Percentiles rank a stretch among this genome's conserved stretches.
These are phyloP conservation scores for Fulica atra DNA, from an alignment of 2,113 vertebrate species.

Conservation along the genomic window DNA sequence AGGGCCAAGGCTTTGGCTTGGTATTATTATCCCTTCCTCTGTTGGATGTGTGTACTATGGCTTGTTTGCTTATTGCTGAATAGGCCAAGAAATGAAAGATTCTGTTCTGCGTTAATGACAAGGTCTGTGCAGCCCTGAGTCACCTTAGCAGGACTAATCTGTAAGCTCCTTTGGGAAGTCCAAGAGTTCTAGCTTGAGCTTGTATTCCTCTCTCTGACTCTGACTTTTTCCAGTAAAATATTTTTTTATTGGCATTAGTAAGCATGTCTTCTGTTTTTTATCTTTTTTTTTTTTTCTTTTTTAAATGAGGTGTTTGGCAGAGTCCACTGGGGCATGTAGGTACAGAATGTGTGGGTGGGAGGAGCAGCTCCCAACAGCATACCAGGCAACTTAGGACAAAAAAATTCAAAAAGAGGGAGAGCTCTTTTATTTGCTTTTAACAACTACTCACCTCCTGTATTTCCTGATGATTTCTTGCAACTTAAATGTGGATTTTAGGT, in stretches of 20 bases:
- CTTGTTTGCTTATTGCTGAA: not conserved
- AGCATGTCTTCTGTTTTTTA: not conserved
- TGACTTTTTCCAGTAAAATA: not conserved
- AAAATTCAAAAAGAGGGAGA: not conserved
- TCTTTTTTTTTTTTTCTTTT: not conserved
- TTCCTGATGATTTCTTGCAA: not conserved
- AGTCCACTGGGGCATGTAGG: not conserved
- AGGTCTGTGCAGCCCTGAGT: not conserved
- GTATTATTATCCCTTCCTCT: not conserved
- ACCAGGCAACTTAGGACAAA: not conserved
- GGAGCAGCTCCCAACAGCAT: constrained; percentile 39
- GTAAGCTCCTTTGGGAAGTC: not conserved
- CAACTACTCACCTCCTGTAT: not conserved
- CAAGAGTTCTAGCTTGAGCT: not conserved
- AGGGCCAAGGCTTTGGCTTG: not conserved
- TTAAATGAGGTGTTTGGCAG: constrained; percentile 38
- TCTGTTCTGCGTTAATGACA: not conserved
- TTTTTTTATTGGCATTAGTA: not conserved
- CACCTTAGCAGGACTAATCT: not conserved
- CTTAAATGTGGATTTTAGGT: not conserved
- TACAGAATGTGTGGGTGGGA: constrained; percentile 17
- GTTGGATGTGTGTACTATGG: not conserved
- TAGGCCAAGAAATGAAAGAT: not conserved
- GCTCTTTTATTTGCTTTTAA: not conserved
- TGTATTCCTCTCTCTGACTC: not conserved